A percentile compares a stretch with the other conserved stretches of the same genome.
phyloP scores from a whole-genome alignment of 2,113 vertebrate species.

The Suricata suricatta region DNA sequence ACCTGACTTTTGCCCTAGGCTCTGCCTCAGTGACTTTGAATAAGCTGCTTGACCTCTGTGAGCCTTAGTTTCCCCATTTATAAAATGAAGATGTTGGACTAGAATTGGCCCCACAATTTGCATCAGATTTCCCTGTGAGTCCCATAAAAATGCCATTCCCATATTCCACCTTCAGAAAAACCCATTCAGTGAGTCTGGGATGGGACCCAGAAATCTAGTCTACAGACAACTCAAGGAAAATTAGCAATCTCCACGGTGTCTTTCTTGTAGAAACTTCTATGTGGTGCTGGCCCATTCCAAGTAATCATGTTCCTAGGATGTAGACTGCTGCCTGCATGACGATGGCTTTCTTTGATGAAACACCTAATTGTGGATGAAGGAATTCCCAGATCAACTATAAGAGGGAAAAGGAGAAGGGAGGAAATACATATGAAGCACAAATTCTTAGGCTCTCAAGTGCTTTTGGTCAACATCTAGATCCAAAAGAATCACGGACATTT shows the following conservation, averaged over 20 bases:
- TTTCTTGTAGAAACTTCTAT: conserved; percentile 2
- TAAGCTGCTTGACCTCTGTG: background rate
- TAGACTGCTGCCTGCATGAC: background rate
- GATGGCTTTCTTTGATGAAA: conserved; percentile 22
- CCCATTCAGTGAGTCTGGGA: background rate
- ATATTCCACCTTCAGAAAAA: background rate
- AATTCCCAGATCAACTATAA: background rate
- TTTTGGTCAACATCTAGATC: conserved; percentile 21
- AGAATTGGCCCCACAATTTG: background rate
- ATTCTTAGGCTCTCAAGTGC: background rate
- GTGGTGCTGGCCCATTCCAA: background rate
- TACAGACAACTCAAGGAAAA: background rate
- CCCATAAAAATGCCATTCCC: background rate
- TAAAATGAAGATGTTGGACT: background rate
- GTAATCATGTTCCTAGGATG: conserved; percentile 1
- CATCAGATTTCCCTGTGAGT: background rate
- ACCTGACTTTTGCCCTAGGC: background rate
- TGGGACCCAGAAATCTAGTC: background rate
- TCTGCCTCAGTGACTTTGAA: background rate
- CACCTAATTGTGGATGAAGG: background rate
- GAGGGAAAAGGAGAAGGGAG: background rate
- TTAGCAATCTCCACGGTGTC: background rate
- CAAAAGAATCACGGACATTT: conserved; percentile 63
- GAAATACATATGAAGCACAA: background rate
- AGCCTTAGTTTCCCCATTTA: background rate